Conservation (phyloP, 2,113 vertebrate genomes). For the Propithecus coquereli region DNA sequence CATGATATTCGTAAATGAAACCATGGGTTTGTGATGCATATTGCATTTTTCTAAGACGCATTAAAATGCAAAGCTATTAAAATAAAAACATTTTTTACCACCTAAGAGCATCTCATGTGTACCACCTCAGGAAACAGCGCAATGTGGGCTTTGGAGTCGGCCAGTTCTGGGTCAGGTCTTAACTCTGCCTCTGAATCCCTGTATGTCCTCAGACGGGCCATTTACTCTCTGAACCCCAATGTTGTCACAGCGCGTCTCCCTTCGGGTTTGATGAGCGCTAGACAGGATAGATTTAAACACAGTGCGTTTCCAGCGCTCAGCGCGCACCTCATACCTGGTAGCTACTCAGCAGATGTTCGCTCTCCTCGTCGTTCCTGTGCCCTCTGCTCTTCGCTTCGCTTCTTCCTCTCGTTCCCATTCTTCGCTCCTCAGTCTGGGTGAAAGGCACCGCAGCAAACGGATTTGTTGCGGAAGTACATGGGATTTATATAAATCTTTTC, state of each 20-base stretch:
- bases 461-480: not conserved
- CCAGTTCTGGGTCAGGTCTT: not conserved
- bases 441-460: not conserved
- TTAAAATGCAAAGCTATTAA: not conserved
- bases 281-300: not conserved
- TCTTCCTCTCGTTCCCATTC: not conserved
- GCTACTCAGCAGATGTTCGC: not conserved
- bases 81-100: not conserved
- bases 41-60: not conserved
- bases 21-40: not conserved
- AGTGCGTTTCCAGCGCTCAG: not conserved
- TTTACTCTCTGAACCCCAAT: not conserved
- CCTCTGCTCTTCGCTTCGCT: not conserved
- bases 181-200: not conserved
- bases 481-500: not conserved
- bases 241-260: not conserved
- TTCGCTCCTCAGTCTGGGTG: not conserved
- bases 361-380: not conserved
- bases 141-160: not conserved
- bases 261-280: not conserved
- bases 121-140: not conserved
- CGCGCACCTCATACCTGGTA: not conserved
- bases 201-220: not conserved
- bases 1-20: not conserved
- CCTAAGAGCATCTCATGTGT: not conserved